Base-by-base conservation (phyloP, 2,888 invertebrate genomes). In the Drosophila stalkeri region DNA sequence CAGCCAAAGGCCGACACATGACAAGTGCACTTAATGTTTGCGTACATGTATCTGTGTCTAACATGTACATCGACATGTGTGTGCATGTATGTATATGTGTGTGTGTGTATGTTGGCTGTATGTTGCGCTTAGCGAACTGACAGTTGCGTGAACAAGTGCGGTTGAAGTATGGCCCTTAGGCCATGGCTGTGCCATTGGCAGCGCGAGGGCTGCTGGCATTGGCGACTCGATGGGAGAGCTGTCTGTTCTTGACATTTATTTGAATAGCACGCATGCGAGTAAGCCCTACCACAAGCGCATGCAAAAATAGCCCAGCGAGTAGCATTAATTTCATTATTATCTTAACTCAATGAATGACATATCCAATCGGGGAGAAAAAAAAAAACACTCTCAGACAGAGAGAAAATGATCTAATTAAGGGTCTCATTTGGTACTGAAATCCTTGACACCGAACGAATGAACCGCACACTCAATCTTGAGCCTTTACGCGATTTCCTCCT, bases 381-480 rank as follows among this genome's bases (percentile, higher is more conserved):
- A 44, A 31, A 33, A 51, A 18, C 12, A 33, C 3, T 12, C n/a
- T 6, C 9, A n/a, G 6, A 9, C 9, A 2, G 3, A 6, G n/a
- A 33, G 54, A 70, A 68, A 27, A 39, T 18, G 11, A 18, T 57
- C 68, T 70, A 86, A 82, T 86, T 82, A 89, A 83, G 60, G 65
- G 65, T 57, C 52, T 44, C 46, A 63, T 49, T 63, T 69, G 64
- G 63, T 31, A 56, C 27, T 55, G 49, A 69, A 73, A 82, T 80
- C 59, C 66, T 46, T 43, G 43, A 56, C 64, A 44, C 56, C 54
- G 41, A 64, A 72, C 75, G 41, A 81, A 75, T 31, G 35, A 68
- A 55, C 76, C 80, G 65, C 88, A 75, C 71, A 82, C 82, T 86
- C 88, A 87, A 89, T 89, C 86, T 82, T 74, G 62, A 75, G 64